Evolutionary conservation across 2,113 vertebrate species (phyloP), one percentile per base, ranked within the genome.

Genomic region (Monarcha castaneiventris): DNA sequence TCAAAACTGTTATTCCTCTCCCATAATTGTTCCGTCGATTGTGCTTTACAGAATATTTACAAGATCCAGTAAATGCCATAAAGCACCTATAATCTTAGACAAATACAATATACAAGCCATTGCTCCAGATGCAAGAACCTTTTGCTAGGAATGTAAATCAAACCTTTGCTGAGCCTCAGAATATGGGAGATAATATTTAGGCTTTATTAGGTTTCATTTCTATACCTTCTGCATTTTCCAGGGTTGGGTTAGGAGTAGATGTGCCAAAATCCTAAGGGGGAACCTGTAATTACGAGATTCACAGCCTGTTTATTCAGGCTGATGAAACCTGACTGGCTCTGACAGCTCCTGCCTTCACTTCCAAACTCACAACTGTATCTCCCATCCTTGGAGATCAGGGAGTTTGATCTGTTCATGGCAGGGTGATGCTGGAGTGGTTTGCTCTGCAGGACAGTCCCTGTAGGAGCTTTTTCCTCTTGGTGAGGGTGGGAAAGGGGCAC

Each of bases 91-190:
- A 91, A 85, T 94, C 95, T 91, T 93, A 93, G 72, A 78, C 85
- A 93, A 95, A 94, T 82, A 84, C 68, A 61, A 56, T 69, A 73
- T 12, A 90, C 68, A 92, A 91, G 44, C 62, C 83, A 81, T 59
- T 68, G 76, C 85, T 92, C 87, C 93, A 90, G 91, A 87, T 89
- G 75, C 59, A 77, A 68, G 85, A 93, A 79, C 61, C 64, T 87
- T 89, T 81, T 94, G 83, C 85, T 87, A 75, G 88, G 81, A 95
- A 93, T 90, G 85, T 88, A 94, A 95, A 96, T 96, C 92, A 96
- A 96, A 86, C 64, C 88, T 94, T 84, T 64, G 48, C 73, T 54
- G 80, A 90, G 87, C 61, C 58, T 89, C 80, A 64, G 82, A 94
- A 90, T 44, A 64, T 1, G 11, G 48, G 55, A 93, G 67, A 90